A percentile compares a stretch with the other conserved stretches of the same genome.
Evolutionary conservation across 2,888 invertebrate genomes (phyloP).

Genomic region (Falcaria lacertinaria): DNA sequence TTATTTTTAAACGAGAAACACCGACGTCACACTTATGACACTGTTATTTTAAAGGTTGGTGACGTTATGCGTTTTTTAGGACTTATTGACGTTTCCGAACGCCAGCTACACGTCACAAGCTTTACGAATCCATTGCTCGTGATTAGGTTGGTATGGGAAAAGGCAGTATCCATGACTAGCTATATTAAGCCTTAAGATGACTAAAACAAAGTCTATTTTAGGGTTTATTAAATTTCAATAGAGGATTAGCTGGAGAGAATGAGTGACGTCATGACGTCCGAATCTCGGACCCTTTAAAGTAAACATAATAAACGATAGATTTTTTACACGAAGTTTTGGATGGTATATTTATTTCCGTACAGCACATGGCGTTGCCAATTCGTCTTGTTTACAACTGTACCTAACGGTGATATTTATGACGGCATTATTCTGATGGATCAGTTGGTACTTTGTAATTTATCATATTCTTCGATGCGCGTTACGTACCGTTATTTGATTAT

Average conservation of each 20-base stretch:
- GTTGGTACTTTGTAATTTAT: not conserved
- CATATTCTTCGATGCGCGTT: not conserved
- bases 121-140: not conserved
- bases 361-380: constrained; percentile 25
- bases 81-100: constrained; percentile 21
- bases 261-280: too few species aligned
- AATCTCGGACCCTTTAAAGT: too few species aligned
- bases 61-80: constrained; percentile 21
- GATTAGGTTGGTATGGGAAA: not conserved
- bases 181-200: too few species aligned
- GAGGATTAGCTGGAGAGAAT: too few species aligned
- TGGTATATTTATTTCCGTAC: constrained; percentile 29
- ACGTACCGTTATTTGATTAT: constrained; percentile 2
- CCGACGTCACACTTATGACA: constrained; percentile 15
- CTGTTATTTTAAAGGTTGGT: constrained; percentile 10
- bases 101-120: constrained; percentile 23
- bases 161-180: too few species aligned
- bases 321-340: constrained; percentile 19
- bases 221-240: too few species aligned
- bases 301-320: not conserved
- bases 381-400: constrained; percentile 27
- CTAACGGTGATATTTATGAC: constrained; percentile 17
- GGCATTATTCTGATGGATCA: constrained; percentile 6
- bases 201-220: too few species aligned
- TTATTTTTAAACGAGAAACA: constrained; percentile 9